phyloP scores from a whole-genome alignment of 2,113 vertebrate genomes.

The Lipotes vexillifer region DNA sequence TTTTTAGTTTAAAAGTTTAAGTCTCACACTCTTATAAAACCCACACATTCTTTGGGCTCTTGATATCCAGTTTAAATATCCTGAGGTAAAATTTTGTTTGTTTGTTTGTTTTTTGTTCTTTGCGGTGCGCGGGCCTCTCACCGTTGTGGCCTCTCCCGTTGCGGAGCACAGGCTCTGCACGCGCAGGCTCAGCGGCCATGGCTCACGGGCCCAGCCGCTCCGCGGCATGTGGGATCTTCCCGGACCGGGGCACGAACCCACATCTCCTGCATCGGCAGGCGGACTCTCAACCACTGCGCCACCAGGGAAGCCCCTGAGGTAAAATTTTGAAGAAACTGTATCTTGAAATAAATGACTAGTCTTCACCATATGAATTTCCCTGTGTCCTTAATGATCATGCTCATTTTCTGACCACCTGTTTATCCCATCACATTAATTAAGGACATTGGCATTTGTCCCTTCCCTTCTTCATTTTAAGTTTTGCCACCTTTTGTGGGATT shows the following conservation, averaged over 20 bases:
- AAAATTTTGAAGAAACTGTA: neutral
- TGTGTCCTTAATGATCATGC: neutral
- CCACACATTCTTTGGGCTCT: neutral
- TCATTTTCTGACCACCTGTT: neutral
- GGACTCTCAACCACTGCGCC: no score
- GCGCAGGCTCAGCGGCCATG: no score
- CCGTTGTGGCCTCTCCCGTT: no score
- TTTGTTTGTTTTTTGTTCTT: no score
- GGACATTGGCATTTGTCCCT: rapidly evolving
- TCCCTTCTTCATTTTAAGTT: neutral
- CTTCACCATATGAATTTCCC: neutral
- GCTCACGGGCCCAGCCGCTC: no score
- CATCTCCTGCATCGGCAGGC: no score
- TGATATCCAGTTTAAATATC: neutral
- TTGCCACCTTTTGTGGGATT: neutral
- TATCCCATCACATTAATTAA: neutral
- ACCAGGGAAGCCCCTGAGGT: no score
- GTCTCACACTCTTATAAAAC: neutral
- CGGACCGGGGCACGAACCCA: no score
- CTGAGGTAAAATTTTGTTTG: neutral
- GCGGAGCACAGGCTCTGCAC: no score
- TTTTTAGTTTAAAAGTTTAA: neutral
- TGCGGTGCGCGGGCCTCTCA: no score
- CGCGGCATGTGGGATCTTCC: no score
- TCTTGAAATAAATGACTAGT: neutral